Percentiles rank a stretch among this genome's conserved stretches.
Evolutionary conservation across 2,113 vertebrate species (phyloP).

Genomic region (Leptocoma aspasia): DNA sequence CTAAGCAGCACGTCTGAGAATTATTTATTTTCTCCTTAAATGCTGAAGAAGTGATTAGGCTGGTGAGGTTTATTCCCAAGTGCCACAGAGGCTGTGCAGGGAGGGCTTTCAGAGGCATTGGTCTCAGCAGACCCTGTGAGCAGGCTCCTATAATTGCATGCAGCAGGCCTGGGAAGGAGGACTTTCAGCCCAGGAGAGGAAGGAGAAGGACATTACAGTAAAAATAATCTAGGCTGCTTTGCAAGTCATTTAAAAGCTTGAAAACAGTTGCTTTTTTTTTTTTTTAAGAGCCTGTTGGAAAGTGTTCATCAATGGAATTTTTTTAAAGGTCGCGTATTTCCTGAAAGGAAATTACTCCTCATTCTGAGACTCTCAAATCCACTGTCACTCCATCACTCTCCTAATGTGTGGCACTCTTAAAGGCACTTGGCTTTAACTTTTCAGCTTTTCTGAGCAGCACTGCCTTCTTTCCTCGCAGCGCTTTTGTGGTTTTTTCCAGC

Average conservation of each 20-base stretch:
- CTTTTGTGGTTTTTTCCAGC: neutral
- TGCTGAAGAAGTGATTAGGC: neutral
- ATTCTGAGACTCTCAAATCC: conserved; percentile 2
- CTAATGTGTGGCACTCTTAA: neutral
- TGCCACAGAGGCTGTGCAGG: neutral
- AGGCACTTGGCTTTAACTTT: neutral
- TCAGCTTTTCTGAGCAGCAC: neutral
- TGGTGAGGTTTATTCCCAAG: neutral
- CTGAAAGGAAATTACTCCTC: conserved; percentile 40
- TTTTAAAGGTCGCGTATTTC: neutral
- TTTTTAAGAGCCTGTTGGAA: neutral
- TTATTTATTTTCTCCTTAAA: neutral
- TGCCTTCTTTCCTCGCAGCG: neutral
- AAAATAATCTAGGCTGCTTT: conserved; percentile 1
- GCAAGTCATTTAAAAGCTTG: neutral
- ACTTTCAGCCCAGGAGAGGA: neutral
- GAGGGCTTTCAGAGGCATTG: neutral
- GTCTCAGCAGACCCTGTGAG: neutral
- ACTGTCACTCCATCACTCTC: neutral
- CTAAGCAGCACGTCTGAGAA: neutral
- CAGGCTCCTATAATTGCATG: neutral
- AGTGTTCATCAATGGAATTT: neutral
- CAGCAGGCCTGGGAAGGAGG: neutral
- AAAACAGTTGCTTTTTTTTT: neutral
- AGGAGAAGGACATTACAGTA: neutral